Base-by-base conservation (phyloP, 92 coral and sea anemone species). In the Actinernus sp. region DNA sequence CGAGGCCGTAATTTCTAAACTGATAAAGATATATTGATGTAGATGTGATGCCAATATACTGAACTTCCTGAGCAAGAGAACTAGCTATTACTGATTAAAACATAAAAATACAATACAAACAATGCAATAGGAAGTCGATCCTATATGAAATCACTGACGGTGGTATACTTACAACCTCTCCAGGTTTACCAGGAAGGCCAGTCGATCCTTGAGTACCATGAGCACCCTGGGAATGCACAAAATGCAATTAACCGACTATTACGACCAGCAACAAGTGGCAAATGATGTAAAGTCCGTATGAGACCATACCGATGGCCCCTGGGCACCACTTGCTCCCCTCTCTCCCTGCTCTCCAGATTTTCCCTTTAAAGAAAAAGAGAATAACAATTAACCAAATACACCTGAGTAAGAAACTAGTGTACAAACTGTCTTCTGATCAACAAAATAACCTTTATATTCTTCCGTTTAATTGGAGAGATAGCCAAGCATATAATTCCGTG, bases 301-400 rank as follows among this genome's bases (percentile, higher is more conserved):
- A 12, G 7, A 38, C 31, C 56, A 14, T 52, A 81, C 87, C 87
- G 47, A 45, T 18, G 88, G 61, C 34, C 88, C 89, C 58, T 74
- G 83, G 52, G 55, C 14, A 31, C 79, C 89, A 12, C 10, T 14
- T 26, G 71, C 31, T 60, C 89, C 63, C 26, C 72, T 25, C 12
- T 83, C 89, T 48, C 89, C 89, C 9, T 68, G 74, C 20, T 68
- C 76, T 11, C 89, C 89, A 34, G 74, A 32, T 10, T 64, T 18
- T 65, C 89, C 89, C 89, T 83, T 41, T 9, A 0, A 30, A 62
- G 19, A 3, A 61, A 28, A 33, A 10, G 37, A 43, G 24, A 25
- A 9, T 8, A n/a, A n/a, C n/a, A n/a, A n/a, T n/a, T n/a, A n/a
- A n/a, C n/a, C n/a, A n/a, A n/a, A n/a, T n/a, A n/a, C n/a, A n/a